Conservation (phyloP, 2,113 vertebrate species). For the Sphyrna mokarran region DNA sequence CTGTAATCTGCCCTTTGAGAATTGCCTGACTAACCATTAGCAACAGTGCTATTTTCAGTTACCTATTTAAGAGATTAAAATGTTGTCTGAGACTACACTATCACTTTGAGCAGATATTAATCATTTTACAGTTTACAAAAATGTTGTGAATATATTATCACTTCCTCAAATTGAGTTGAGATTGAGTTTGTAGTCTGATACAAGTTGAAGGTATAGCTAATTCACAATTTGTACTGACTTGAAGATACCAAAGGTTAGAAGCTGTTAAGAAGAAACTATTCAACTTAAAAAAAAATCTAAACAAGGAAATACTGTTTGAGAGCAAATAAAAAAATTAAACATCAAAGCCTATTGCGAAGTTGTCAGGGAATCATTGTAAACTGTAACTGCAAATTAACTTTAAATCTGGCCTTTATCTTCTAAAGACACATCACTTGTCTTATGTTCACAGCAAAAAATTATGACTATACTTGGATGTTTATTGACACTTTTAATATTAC, state of each 20-base stretch:
- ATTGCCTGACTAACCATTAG: not conserved
- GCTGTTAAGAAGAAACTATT: not conserved
- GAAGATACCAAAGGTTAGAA: not conserved
- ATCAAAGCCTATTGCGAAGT: not conserved
- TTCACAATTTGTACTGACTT: not conserved
- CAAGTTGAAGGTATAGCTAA: not conserved
- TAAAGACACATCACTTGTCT: not conserved
- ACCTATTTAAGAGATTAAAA: not conserved
- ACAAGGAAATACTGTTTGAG: not conserved
- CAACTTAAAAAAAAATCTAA: not conserved
- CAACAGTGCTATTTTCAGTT: not conserved
- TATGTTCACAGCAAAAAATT: not conserved
- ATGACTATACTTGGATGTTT: not conserved
- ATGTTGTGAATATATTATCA: not conserved
- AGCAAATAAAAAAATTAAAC: not conserved
- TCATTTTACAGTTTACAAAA: not conserved
- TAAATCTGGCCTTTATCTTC: not conserved
- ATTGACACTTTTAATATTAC: not conserved
- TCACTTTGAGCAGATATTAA: not conserved
- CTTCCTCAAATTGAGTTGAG: not conserved
- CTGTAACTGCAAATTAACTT: not conserved
- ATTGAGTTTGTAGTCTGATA: not conserved
- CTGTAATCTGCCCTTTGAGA: no score
- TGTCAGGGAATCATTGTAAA: not conserved
- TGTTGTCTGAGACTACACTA: not conserved